Evolutionary conservation across 2,888 invertebrate genomes (phyloP).

Genomic region (Ophioninae sp.): DNA sequence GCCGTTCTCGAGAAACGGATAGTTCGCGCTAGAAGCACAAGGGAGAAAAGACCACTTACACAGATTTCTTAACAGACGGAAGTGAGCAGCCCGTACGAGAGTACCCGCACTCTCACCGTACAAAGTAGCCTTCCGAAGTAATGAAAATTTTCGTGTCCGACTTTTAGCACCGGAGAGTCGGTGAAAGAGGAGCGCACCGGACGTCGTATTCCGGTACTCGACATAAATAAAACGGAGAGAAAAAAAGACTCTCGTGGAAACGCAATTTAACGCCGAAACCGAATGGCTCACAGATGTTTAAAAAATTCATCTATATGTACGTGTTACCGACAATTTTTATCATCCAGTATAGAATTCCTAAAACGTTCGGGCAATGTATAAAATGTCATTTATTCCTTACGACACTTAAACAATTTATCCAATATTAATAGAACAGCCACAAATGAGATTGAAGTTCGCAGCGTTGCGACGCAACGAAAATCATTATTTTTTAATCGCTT

Average conservation of each 20-base stretch:
- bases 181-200: not conserved
- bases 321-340: no score
- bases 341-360: no score
- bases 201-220: not conserved
- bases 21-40: not conserved
- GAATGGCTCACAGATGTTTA: not conserved
- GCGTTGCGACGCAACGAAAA: no score
- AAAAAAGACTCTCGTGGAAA: not conserved
- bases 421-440: no score
- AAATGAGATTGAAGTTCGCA: no score
- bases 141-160: not conserved
- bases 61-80: not conserved
- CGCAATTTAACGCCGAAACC: not conserved
- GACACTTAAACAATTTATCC: no score
- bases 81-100: not conserved
- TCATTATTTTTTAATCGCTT: no score
- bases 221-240: not conserved
- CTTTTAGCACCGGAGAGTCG: not conserved
- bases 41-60: not conserved
- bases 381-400: no score
- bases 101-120: not conserved
- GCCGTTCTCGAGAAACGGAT: not conserved
- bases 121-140: not conserved
- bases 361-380: no score
- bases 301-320: not conserved